Evolutionary conservation across 1,140 invertebrate genomes (phyloP).

Genomic region (Bradysia coprophila): DNA sequence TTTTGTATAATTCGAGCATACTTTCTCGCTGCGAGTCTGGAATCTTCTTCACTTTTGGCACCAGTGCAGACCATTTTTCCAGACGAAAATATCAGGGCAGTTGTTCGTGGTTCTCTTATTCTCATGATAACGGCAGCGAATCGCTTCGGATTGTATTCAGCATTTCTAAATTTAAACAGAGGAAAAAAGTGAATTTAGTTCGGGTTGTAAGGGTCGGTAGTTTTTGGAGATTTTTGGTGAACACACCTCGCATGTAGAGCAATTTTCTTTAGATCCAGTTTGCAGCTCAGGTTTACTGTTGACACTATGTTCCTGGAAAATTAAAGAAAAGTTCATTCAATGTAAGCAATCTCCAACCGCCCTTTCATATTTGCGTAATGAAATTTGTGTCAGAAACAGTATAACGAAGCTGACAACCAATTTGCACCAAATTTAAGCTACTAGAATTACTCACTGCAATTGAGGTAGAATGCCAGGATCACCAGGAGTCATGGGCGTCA

Average conservation of each 20-base stretch:
- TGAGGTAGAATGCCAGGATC: constrained; percentile 88
- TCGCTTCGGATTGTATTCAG: constrained; percentile 99
- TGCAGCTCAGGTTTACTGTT: constrained; percentile 93
- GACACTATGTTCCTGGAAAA: constrained; percentile 83
- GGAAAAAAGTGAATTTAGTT: too few relatives aligned
- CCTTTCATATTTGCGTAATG: too few relatives aligned
- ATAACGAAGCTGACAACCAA: too few relatives aligned
- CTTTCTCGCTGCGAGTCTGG: constrained; percentile 88
- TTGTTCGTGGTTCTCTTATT: constrained; percentile 95
- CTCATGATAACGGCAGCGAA: constrained; percentile 99
- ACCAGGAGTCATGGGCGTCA: constrained; percentile 87
- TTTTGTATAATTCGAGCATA: constrained; percentile 99
- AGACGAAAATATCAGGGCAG: constrained; percentile 96
- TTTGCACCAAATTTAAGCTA: too few relatives aligned
- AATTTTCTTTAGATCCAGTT: constrained; percentile 92
- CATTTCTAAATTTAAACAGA: too few relatives aligned
- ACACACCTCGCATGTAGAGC: constrained; percentile 94
- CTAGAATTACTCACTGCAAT: constrained; percentile 74
- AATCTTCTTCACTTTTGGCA: constrained; percentile 98
- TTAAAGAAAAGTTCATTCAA: constrained; percentile 2
- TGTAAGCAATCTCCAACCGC: too few relatives aligned
- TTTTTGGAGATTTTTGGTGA: too few relatives aligned
- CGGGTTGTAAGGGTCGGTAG: too few relatives aligned
- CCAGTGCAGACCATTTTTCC: constrained; percentile 99
- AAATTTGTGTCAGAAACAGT: too few relatives aligned